Percentiles rank a stretch among this genome's conserved stretches.
phyloP scores from a whole-genome alignment of 2,113 vertebrate species.

The Podarcis muralis region DNA sequence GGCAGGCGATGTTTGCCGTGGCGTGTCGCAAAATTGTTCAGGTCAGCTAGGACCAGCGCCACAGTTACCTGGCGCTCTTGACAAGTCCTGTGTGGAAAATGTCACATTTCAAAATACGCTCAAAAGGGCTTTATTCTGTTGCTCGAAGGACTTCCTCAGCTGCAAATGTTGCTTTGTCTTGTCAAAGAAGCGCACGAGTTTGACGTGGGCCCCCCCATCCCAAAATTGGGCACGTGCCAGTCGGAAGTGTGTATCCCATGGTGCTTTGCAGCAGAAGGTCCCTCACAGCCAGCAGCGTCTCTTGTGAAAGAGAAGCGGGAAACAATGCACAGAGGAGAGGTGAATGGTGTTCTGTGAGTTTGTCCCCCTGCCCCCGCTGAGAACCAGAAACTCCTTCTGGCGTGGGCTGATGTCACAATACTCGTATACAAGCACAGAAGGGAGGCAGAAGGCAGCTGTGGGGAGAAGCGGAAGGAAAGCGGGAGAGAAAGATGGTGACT shows the following conservation, averaged over 20 bases:
- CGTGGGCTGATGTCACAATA: neutral
- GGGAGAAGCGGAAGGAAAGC: neutral
- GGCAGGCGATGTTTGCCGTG: neutral
- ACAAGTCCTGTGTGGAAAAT: neutral
- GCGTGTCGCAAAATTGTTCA: too few relatives aligned
- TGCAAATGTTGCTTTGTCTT: too few relatives aligned
- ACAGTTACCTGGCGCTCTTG: neutral
- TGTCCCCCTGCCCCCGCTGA: neutral
- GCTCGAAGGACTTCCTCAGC: neutral
- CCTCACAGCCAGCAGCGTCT: neutral
- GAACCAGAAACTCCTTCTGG: rapidly evolving
- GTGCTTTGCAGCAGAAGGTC: conserved; percentile 11
- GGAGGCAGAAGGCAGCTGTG: neutral
- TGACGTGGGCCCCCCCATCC: neutral
- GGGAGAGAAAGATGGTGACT: neutral
- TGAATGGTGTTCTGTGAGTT: rapidly evolving
- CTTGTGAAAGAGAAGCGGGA: neutral
- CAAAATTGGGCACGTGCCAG: rapidly evolving
- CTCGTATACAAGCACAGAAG: rapidly evolving
- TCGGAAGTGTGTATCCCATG: neutral
- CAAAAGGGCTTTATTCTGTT: neutral
- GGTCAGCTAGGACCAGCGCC: neutral
- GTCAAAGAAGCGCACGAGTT: neutral
- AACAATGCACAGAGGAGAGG: rapidly evolving
- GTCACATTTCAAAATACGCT: neutral